These are phyloP conservation scores for Drosophila seguyi DNA, from an alignment of 1,140 invertebrate species.

Conservation along the genomic window DNA sequence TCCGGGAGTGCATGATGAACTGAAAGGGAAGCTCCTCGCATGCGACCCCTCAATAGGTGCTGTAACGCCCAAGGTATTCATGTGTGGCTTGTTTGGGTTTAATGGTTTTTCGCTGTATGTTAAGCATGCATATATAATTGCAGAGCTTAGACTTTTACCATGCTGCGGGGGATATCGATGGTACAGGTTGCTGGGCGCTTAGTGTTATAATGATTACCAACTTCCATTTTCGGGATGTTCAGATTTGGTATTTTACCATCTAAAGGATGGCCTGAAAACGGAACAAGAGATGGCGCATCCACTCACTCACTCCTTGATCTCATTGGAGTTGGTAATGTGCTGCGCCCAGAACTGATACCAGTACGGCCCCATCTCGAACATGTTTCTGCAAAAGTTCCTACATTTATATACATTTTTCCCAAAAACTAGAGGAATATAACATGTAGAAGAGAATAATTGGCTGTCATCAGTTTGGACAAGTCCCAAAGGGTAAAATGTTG, in stretches of 20 bases:
- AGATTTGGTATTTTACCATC: background rate
- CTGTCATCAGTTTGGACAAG: background rate
- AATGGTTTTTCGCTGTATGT: slow-evolving; percentile 45
- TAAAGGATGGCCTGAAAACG: background rate
- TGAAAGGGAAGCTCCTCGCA: slow-evolving; percentile 25
- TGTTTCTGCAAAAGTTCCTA: too few relatives aligned
- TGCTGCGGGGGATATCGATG: background rate
- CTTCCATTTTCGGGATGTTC: background rate
- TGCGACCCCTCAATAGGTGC: background rate
- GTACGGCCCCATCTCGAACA: slow-evolving; percentile 20
- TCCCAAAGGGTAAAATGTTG: background rate
- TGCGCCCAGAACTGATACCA: slow-evolving; percentile 25
- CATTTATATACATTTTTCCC: too few relatives aligned
- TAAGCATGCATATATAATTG: slow-evolving; percentile 45
- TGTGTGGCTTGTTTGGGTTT: slow-evolving; percentile 1
- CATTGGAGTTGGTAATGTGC: slow-evolving; percentile 10
- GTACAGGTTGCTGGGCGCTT: slow-evolving; percentile 11
- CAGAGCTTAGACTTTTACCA: background rate
- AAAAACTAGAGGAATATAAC: too few relatives aligned
- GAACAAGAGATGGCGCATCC: too few relatives aligned
- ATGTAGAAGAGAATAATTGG: too few relatives aligned
- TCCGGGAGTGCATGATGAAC: slow-evolving; percentile 28
- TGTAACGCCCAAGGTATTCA: slow-evolving; percentile 12
- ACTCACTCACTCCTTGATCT: slow-evolving; percentile 24
- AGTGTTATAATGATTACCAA: background rate